phyloP scores from a whole-genome alignment of 2,113 vertebrate genomes.

The Hemiprocne comata region DNA sequence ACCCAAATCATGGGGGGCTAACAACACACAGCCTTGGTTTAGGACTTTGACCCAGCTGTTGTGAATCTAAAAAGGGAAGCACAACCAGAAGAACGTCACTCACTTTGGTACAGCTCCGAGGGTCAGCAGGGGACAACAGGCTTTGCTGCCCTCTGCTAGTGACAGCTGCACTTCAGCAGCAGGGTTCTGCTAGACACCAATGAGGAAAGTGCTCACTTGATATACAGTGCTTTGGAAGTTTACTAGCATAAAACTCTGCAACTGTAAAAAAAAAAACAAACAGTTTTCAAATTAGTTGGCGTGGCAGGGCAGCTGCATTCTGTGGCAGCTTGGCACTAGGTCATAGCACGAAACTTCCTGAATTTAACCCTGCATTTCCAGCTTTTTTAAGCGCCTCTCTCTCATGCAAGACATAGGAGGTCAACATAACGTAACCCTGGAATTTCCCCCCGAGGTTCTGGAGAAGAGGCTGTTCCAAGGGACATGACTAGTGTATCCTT shows the following conservation, averaged over 20 bases:
- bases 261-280: not conserved
- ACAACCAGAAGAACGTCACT: not conserved
- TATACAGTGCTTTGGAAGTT: not conserved
- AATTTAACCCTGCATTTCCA: not conserved
- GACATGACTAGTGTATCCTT: not conserved
- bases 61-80: not conserved
- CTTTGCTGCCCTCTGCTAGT: not conserved
- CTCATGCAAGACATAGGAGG: not conserved
- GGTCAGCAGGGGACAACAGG: not conserved
- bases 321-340: fast-evolving
- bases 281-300: not conserved
- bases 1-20: fast-evolving
- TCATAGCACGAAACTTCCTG: not conserved
- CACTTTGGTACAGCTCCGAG: not conserved
- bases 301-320: not conserved
- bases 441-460: not conserved
- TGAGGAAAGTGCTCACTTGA: not conserved
- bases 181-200: not conserved
- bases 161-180: not conserved
- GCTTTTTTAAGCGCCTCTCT: not conserved
- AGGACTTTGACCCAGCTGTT: not conserved
- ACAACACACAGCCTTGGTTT: fast-evolving
- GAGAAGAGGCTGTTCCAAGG: not conserved
- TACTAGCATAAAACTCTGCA: not conserved
- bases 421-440: not conserved